These are phyloP conservation scores for Pachydiplax longipennis DNA, from an alignment of 2,888 invertebrate genomes.

Conservation along the genomic window DNA sequence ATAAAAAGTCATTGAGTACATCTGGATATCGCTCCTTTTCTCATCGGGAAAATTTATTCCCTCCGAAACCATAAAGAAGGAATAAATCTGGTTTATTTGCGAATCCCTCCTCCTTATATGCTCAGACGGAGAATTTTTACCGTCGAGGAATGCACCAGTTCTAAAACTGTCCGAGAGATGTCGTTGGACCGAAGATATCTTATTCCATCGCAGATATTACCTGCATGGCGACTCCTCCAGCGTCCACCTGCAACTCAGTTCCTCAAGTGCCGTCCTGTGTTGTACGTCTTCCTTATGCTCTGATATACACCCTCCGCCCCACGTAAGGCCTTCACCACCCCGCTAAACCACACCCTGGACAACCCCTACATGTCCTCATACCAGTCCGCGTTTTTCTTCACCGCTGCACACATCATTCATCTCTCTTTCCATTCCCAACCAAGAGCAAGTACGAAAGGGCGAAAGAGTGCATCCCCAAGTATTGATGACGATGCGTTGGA, in stretches of 20 bases:
- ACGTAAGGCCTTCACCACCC: neutral
- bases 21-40: too few relatives aligned
- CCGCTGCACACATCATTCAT: neutral
- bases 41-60: neutral
- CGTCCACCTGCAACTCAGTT: neutral
- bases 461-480: neutral
- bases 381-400: neutral
- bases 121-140: neutral
- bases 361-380: neutral
- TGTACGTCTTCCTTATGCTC: constrained; percentile 24
- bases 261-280: constrained; percentile 28
- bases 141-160: neutral
- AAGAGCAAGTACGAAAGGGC: neutral
- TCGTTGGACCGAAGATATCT: neutral
- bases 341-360: neutral
- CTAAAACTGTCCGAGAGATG: neutral
- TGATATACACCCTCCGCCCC: constrained; percentile 16
- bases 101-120: neutral
- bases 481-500: neutral
- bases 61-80: neutral
- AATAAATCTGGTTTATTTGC: neutral
- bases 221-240: neutral
- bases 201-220: constrained; percentile 42
- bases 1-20: too few relatives aligned
- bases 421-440: neutral